Evolutionary conservation across 2,113 vertebrate species (phyloP), one percentile per base, ranked within the genome.

Genomic region (Zosterops hypoxanthus): DNA sequence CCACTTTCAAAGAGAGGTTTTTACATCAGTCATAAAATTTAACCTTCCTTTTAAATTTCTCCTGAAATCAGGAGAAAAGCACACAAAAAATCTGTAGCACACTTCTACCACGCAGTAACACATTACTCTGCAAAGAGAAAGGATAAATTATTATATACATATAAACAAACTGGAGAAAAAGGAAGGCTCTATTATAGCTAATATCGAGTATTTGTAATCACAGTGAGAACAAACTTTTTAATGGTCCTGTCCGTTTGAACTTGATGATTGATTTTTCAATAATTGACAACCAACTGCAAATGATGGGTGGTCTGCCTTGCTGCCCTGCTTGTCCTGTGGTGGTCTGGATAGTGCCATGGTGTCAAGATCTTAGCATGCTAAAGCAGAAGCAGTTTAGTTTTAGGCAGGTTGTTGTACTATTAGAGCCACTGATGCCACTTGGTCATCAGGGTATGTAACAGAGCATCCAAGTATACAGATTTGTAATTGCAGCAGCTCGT

Each of bases 301-400:
- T 12, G 29, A 13, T 73, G 36, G 18, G 19, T 36, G 11, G 18
- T 33, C 69, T 94, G 24, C 18, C 8, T 60, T 0, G 0, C 26
- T 88, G 47, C 39, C 26, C 44, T 69, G 19, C 60, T 73, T 86
- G 39, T 64, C 28, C 52, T 41, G 5, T 56, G 24, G 19, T 86
- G 64, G 5, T 73, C 68, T 83, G 22, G 10, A 2, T 50, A 42
- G 68, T 57, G 49, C 21, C n/a, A 56, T 70, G 42, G 4, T 57
- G 46, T 64, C 29, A 57, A 16, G 56, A n/a, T 66, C 47, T 79
- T 68, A 12, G 15, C 12, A 8, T 11, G 49, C 13, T 82, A 18
- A 50, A 75, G 57, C 39, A 94, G 69, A 78, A 79, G 39, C 50
- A 29, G 22, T n/a, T 88, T 50, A 36, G 33, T 16, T 92, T 92